Conservation (phyloP, 2,888 invertebrate genomes). For the Noctua comes region DNA sequence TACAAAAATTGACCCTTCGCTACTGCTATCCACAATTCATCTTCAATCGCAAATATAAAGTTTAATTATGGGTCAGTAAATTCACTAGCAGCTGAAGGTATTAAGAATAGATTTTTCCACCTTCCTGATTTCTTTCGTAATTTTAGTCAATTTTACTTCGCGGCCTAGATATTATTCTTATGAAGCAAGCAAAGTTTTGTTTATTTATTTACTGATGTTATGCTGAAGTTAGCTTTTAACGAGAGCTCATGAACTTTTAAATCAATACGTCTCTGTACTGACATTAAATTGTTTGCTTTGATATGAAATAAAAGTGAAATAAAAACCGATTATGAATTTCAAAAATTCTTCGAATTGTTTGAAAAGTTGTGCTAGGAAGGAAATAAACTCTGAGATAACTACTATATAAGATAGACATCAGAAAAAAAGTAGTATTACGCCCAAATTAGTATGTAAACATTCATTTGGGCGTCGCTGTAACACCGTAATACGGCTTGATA, state of each 20-base stretch:
- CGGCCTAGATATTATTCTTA: background rate
- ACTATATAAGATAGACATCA: background rate
- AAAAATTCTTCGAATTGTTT: background rate
- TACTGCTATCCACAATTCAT: too few relatives aligned
- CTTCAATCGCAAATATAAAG: background rate
- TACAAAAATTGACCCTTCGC: too few relatives aligned
- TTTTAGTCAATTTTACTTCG: background rate
- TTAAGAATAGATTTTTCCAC: background rate
- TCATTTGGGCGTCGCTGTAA: background rate
- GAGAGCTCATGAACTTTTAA: slow-evolving; percentile 9
- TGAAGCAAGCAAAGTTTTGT: background rate
- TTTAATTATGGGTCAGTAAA: background rate
- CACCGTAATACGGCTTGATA: background rate
- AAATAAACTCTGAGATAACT: background rate
- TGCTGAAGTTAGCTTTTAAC: slow-evolving; percentile 16
- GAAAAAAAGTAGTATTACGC: background rate
- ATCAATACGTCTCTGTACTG: slow-evolving; percentile 21
- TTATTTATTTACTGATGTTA: background rate
- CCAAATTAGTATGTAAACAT: background rate
- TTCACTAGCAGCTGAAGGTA: background rate
- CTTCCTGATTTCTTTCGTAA: background rate
- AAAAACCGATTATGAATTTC: background rate
- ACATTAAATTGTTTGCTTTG: background rate
- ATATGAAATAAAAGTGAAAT: background rate
- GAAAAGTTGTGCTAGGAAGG: background rate